Conservation (phyloP, 2,797 vertebrate genomes). For the Lacerta viridis region DNA sequence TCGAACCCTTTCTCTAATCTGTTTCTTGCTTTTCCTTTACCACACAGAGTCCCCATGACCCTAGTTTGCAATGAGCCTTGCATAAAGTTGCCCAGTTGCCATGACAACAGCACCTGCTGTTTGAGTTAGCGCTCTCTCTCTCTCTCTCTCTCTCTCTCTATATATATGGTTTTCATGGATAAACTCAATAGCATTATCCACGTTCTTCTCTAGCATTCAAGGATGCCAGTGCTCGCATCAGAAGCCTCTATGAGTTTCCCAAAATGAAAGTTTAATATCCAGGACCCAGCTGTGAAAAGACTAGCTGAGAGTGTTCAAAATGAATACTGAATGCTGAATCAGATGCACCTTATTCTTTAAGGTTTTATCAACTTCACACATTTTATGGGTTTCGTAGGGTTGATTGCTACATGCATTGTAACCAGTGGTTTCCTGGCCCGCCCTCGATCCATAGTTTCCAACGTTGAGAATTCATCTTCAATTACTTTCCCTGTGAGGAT, state of each 20-base stretch:
- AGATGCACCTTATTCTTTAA: neutral
- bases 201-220: neutral
- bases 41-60: neutral
- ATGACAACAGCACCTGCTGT: slow-evolving; percentile 21
- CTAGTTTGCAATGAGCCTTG: neutral
- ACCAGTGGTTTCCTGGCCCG: neutral
- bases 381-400: neutral
- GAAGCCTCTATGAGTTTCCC: neutral
- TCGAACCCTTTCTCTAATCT: neutral
- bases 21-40: neutral
- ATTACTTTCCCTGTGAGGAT: neutral
- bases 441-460: neutral
- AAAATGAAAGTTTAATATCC: slow-evolving; percentile 25
- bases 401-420: neutral
- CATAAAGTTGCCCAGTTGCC: slow-evolving; percentile 18
- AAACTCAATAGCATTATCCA: neutral
- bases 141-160: neutral
- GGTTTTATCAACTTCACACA: neutral
- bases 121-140: neutral
- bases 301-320: neutral
- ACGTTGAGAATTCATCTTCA: neutral
- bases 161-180: neutral
- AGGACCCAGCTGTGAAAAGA: slow-evolving; percentile 19
- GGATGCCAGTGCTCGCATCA: neutral
- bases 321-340: neutral